Percentiles rank a stretch among this genome's conserved stretches.
These are phyloP conservation scores for Strix uralensis DNA, from an alignment of 2,113 vertebrate genomes.

Conservation along the genomic window DNA sequence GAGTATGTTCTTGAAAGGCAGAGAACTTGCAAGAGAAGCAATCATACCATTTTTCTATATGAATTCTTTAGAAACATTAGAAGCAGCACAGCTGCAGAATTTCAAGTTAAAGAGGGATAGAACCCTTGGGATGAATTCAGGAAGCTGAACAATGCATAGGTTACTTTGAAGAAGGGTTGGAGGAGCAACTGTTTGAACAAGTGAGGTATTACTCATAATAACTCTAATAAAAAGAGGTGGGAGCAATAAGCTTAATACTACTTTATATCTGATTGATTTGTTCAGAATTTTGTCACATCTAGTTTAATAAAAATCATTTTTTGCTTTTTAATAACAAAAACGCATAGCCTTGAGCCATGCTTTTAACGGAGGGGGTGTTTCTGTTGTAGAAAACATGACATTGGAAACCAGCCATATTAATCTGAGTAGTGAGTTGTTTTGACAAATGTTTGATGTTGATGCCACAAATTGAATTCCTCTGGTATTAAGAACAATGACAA, in stretches of 20 bases:
- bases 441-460: not conserved
- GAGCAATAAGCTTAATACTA: not conserved
- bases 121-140: not conserved
- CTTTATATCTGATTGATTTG: not conserved
- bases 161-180: not conserved
- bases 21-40: not conserved
- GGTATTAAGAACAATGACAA: not conserved
- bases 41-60: not conserved
- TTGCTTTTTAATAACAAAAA: not conserved
- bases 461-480: not conserved
- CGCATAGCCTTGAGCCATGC: not conserved
- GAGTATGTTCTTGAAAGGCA: not conserved
- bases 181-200: not conserved
- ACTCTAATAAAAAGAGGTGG: not conserved
- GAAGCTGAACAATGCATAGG: not conserved
- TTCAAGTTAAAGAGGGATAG: not conserved
- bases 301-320: not conserved
- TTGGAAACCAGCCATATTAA: not conserved
- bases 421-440: not conserved
- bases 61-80: not conserved
- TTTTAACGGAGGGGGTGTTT: not conserved
- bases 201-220: not conserved
- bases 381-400: not conserved
- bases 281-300: not conserved
- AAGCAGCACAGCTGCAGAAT: not conserved